Evolutionary conservation across 1,140 invertebrate genomes (phyloP).

Genomic region (Neodiprion pinetum): DNA sequence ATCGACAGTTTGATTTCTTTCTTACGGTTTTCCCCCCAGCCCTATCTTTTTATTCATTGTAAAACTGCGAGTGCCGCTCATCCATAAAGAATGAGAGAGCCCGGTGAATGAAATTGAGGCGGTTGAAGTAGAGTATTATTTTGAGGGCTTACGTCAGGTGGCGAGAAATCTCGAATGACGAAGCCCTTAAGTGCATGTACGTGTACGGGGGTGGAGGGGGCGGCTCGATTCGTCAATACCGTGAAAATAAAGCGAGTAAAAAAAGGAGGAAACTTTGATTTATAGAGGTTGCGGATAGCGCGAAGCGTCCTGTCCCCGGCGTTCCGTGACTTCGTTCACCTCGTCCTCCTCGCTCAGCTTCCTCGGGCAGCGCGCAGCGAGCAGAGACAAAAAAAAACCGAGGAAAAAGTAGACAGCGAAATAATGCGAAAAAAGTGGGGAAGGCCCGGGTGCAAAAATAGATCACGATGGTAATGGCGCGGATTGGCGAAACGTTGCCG

Average conservation of each 20-base stretch:
- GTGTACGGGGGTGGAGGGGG: not conserved
- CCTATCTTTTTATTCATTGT: no score
- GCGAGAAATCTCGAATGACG: not conserved
- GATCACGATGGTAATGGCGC: not conserved
- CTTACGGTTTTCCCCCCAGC: no score
- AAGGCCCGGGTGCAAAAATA: not conserved
- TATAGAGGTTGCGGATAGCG: not conserved
- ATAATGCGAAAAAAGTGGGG: not conserved
- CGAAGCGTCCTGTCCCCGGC: not conserved
- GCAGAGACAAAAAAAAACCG: no score
- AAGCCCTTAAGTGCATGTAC: not conserved
- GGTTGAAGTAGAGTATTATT: no score
- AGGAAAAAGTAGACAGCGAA: not conserved
- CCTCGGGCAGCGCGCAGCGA: no score
- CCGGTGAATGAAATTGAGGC: no score
- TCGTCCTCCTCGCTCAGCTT: not conserved
- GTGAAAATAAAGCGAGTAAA: not conserved
- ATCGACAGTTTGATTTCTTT: no score
- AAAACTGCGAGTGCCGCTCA: no score
- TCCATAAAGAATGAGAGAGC: no score
- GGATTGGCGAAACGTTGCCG: not conserved
- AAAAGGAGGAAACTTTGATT: not conserved
- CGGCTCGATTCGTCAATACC: not conserved
- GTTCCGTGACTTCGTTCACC: not conserved
- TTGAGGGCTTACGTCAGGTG: no score